A percentile compares a stretch with the other conserved stretches of the same genome.
phyloP scores from a whole-genome alignment of 1,140 invertebrate genomes.

The Euwallacea similis region DNA sequence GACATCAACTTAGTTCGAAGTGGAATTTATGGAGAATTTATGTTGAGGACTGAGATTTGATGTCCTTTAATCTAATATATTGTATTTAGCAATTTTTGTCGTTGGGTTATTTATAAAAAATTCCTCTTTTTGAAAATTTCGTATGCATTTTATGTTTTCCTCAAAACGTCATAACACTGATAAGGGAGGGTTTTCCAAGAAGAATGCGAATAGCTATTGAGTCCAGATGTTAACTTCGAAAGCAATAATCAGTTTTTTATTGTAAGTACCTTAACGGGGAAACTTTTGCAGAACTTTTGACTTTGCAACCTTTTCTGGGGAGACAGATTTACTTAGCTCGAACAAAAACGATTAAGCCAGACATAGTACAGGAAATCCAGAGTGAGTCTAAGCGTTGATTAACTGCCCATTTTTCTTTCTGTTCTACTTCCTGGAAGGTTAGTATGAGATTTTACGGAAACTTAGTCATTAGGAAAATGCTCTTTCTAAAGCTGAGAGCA shows the following conservation, averaged over 20 bases:
- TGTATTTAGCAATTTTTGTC: too few relatives aligned
- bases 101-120: too few relatives aligned
- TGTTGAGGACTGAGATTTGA: too few relatives aligned
- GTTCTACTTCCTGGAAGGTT: conserved; percentile 7
- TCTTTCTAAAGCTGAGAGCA: too few relatives aligned
- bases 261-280: conserved; percentile 1
- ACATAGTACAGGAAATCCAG: conserved; percentile 19
- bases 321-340: conserved; percentile 19
- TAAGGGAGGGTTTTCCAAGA: not conserved
- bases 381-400: conserved; percentile 19
- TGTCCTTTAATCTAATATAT: too few relatives aligned
- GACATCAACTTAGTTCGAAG: too few relatives aligned
- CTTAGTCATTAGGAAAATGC: too few relatives aligned
- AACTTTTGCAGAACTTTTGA: conserved; percentile 10
- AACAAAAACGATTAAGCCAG: conserved; percentile 30
- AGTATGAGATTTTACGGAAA: conserved; percentile 5
- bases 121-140: too few relatives aligned
- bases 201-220: not conserved
- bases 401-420: conserved; percentile 25
- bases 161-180: not conserved
- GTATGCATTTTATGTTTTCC: too few relatives aligned
- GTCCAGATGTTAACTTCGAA: not conserved
- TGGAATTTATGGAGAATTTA: too few relatives aligned
- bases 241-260: not conserved
- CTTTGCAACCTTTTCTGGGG: conserved; percentile 16